Base-by-base conservation (phyloP, 2,888 invertebrate genomes). In the Aproaerema taeniolella region DNA sequence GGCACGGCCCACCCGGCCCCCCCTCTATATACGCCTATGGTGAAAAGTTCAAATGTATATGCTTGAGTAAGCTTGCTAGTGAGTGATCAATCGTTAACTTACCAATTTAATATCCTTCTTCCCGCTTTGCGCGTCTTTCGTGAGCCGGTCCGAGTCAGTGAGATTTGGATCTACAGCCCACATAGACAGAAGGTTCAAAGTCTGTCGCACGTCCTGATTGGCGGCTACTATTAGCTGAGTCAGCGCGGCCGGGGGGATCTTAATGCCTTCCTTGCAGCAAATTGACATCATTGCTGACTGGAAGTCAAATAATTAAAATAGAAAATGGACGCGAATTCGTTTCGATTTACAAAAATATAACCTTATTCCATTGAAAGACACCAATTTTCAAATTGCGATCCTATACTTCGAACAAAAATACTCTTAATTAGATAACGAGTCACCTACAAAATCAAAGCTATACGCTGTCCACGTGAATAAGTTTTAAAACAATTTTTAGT, bases 141-240 rank as follows among this genome's bases (percentile, higher is more conserved):
- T 82, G 2, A 89, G 71, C 32, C 78, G 75, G 16, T 90, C 91
- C 1, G 77, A 64, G 8, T 88, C 80, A 14, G 89, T 49, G 1
- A 73, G 66, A 34, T 88, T 88, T 1, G 89, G 80, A 32, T 83
- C 86, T 0, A 91, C 90, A 7, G 92, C 90, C 87, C 94, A 91
- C 86, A 99, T 81, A 0, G 95, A 93, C 41, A 99, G 85, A 65
- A 97, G 91, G 74, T 98, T 97, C 33, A 99, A 89, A 1, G 96
- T 93, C 85, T 99, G 98, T 1, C 99, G 88, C 46, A 99, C 91
- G 72, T 99, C 99, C 61, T 96, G 94, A 61, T 96, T 95, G 8
- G 97, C 93, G 0, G 95, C 93, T 7, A 89, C 80, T 42, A 99
- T 96, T 37, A 99, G 89, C 69, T 95, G 93, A 38, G 91, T 89